Base-by-base conservation (phyloP, 2,888 invertebrate genomes). In the Chorisops tibialis region DNA sequence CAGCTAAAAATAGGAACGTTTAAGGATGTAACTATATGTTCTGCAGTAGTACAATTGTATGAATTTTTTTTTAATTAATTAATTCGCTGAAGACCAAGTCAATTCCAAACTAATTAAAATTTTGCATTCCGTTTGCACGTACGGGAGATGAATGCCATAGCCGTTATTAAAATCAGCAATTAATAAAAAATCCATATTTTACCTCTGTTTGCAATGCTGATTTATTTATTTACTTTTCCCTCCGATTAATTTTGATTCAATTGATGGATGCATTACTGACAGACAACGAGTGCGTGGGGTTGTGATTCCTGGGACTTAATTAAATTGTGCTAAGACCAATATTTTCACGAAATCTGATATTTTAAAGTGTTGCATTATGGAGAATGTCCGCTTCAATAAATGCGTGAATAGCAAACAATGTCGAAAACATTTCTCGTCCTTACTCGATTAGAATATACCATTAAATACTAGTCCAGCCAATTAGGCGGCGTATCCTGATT, bases 211-310 rank as follows among this genome's bases (percentile, higher is more conserved):
- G 41, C 37, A 18, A 39, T 54, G 30, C 56, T 56, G 30, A 56
- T 56, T 56, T 45, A 56, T 56, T 56, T 45, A 56, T 56, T 24
- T 11, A 56, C 45, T 56, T 56, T 56, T 56, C 56, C 56, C 43
- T 56, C 21, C 56, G 56, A 56, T 56, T 56, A 56, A 56, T 19
- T 56, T 45, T 56, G 43, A 56, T 56, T 56, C 43, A 56, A 39
- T 22, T 41, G 41, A 22, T 16, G 41, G 22, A 24, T 38, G 51
- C n/a, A n/a, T n/a, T n/a, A n/a, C n/a, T n/a, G n/a, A n/a, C n/a
- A n/a, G n/a, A n/a, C n/a, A n/a, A n/a, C n/a, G n/a, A n/a, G n/a
- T n/a, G n/a, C n/a, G n/a, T n/a, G n/a, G n/a, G n/a, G n/a, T n/a
- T n/a, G n/a, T n/a, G n/a, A n/a, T n/a, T n/a, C n/a, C n/a, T n/a